These are phyloP conservation scores for Colossoma macropomum DNA, from an alignment of 2,113 vertebrate species.

Conservation along the genomic window DNA sequence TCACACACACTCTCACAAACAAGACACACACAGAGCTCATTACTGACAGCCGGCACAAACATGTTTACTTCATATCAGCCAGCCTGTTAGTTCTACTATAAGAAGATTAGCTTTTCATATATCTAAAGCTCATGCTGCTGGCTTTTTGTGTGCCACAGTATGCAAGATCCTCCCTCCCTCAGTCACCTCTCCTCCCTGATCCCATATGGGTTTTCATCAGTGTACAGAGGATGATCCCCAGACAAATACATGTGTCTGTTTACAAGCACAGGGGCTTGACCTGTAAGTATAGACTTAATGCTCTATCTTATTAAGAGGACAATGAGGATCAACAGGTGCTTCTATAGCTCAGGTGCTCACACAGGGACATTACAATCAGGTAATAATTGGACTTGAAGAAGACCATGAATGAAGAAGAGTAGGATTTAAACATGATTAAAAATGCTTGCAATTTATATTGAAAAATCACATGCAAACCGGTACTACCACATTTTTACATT, in stretches of 20 bases:
- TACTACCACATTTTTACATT: not conserved
- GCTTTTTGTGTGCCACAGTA: not conserved
- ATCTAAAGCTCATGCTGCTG: not conserved
- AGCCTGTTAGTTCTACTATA: constrained; percentile 21
- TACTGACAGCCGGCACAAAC: not conserved
- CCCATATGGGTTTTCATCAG: not conserved
- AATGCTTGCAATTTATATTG: not conserved
- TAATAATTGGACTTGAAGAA: not conserved
- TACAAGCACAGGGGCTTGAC: not conserved
- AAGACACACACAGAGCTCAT: constrained; percentile 19
- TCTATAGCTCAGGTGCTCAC: not conserved
- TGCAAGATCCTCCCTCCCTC: not conserved
- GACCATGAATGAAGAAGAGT: not conserved
- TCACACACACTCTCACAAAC: not conserved
- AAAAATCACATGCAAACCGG: not conserved
- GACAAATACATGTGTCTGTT: not conserved
- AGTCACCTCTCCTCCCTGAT: constrained; percentile 1
- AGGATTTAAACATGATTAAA: not conserved
- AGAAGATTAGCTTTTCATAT: constrained; percentile 25
- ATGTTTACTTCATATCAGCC: constrained; percentile 28
- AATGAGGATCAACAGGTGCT: not conserved
- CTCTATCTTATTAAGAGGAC: not conserved
- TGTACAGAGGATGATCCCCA: not conserved
- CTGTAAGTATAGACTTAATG: not conserved
- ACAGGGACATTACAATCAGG: not conserved